A percentile compares a stretch with the other conserved stretches of the same genome.
These are phyloP conservation scores for Yasuhikotakia modesta DNA, from an alignment of 2,797 vertebrate species.

Conservation along the genomic window DNA sequence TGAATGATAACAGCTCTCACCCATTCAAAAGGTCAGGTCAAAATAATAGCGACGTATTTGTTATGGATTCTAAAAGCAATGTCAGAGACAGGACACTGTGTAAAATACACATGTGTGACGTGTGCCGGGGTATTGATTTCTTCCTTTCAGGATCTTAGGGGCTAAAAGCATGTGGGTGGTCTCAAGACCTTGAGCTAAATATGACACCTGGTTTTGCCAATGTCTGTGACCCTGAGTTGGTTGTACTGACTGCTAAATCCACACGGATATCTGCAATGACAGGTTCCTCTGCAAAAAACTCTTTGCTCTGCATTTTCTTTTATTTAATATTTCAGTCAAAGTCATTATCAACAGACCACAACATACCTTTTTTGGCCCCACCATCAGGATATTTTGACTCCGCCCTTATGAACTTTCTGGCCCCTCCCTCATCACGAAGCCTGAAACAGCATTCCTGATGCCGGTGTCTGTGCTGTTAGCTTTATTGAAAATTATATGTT, in stretches of 20 bases:
- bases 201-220: not conserved
- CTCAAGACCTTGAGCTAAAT: slow-evolving; percentile 52
- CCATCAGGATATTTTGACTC: too few species aligned
- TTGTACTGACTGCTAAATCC: slow-evolving; percentile 6
- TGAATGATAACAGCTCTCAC: slow-evolving; percentile 23
- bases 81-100: slow-evolving; percentile 63
- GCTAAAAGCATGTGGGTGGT: slow-evolving; percentile 59
- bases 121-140: slow-evolving; percentile 73
- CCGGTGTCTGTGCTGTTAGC: not conserved
- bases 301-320: not conserved
- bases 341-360: not conserved
- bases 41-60: slow-evolving; percentile 57
- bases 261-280: not conserved
- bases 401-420: too few species aligned
- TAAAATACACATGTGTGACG: slow-evolving; percentile 64
- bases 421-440: too few species aligned
- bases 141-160: slow-evolving; percentile 61
- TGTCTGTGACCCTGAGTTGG: slow-evolving; percentile 27
- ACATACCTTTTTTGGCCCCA: too few species aligned
- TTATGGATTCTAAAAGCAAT: slow-evolving; percentile 65
- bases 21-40: slow-evolving; percentile 67
- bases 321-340: slow-evolving; percentile 17
- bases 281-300: not conserved
- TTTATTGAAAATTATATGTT: not conserved
- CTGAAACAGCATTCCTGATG: too few species aligned